Evolutionary conservation across 2,888 invertebrate species (phyloP), one percentile per base, ranked within the genome.

Genomic region (Yponomeuta cagnagella): DNA sequence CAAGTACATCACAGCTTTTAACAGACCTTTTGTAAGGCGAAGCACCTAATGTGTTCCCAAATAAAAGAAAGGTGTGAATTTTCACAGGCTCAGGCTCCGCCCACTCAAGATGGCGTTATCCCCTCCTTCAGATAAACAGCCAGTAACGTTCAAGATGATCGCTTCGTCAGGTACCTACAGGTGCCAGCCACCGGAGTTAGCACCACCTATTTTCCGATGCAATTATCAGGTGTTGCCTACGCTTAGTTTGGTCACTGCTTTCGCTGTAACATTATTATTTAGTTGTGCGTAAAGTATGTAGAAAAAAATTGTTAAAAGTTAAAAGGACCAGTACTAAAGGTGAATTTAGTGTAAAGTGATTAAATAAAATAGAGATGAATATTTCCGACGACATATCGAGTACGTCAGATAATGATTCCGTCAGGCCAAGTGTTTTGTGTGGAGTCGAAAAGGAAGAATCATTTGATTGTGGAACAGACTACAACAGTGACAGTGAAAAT

Each of bases 51-150:
- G 86, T 86, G 88, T 88, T 91, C 90, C 87, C 92, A 90, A 91
- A 91, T 90, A 90, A 89, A 90, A 90, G 90, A 90, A 92, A 91
- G 92, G 92, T 92, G 92, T 90, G 90, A 92, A 91, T 88, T 88
- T 90, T 92, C 91, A 85, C 92, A 91, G 88, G 84, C 86, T 82
- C 82, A 79, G 74, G 88, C 92, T 80, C 88, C 92, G 83, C 91
- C 92, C 83, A 82, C 88, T 84, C 81, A 91, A 90, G 86, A 92
- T 91, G 91, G 92, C 90, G 89, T 80, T 79, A 83, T 84, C 89
- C 91, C 91, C 85, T 80, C 91, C 84, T 80, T 72, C 64, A 66
- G 72, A 63, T 71, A 73, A 79, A 73, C 80, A 85, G 80, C 92
- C 92, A 92, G 88, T 91, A 86, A 84, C 89, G 82, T 79, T 76